Conservation (phyloP, 2,888 invertebrate genomes). For the Nephrotoma flavescens region DNA sequence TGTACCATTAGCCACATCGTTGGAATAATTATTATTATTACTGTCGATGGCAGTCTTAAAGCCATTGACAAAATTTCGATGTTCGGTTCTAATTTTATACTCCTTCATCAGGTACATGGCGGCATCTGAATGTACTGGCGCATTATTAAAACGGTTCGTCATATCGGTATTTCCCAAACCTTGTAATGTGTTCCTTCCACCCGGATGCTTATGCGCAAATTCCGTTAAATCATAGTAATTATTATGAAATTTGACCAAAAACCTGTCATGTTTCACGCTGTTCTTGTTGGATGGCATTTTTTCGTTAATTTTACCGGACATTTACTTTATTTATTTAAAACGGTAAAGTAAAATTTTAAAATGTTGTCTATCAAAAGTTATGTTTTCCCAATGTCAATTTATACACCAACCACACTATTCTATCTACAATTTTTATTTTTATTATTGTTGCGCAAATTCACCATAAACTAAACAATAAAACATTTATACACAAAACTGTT, state of each 20-base stretch:
- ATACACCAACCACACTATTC: background rate
- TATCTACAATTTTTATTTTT: background rate
- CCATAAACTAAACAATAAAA: background rate
- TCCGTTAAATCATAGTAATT: conserved; percentile 46
- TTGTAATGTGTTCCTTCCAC: conserved; percentile 49
- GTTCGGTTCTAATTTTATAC: conserved; percentile 15
- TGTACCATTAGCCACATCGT: background rate
- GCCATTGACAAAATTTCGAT: background rate
- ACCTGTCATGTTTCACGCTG: conserved; percentile 11
- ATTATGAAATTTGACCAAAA: conserved; percentile 31
- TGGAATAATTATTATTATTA: background rate
- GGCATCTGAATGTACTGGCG: conserved; percentile 29
- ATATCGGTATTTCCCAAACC: conserved; percentile 23
- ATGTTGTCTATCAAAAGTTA: background rate
- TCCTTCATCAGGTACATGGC: conserved; percentile 31
- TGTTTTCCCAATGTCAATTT: background rate
- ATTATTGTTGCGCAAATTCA: background rate
- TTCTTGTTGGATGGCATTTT: background rate
- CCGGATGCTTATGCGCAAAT: conserved; percentile 59
- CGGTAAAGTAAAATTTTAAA: background rate
- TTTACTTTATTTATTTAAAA: background rate
- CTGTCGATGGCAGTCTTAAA: background rate
- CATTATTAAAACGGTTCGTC: conserved; percentile 24
- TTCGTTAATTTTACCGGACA: background rate
- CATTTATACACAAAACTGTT: background rate